A percentile compares a stretch with the other conserved stretches of the same genome.
Conservation (phyloP, 2,888 invertebrate genomes). For the Chaetogeoica ovagalla region DNA sequence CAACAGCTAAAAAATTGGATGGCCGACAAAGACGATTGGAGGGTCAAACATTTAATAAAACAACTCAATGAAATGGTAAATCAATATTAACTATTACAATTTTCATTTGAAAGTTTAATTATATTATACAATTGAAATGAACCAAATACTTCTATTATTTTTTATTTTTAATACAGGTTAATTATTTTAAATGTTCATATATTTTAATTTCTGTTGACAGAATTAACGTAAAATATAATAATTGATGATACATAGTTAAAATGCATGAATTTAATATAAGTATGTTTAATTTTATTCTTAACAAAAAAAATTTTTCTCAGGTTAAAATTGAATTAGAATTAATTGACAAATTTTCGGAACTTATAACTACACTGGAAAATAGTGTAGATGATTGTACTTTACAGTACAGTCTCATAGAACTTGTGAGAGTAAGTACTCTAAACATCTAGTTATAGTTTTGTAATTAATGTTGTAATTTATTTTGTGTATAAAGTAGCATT, state of each 20-base stretch:
- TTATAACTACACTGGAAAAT: neutral
- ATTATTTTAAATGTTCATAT: neutral
- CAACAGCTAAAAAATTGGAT: constrained; percentile 22
- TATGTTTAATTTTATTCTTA: too few relatives aligned
- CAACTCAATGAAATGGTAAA: constrained; percentile 35
- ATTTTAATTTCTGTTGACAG: neutral
- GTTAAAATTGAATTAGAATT: neutral
- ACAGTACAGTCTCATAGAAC: neutral
- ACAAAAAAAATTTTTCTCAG: neutral
- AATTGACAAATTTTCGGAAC: neutral
- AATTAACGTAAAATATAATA: neutral
- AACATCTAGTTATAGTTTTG: too few relatives aligned
- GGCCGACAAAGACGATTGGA: constrained; percentile 25
- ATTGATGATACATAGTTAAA: too few relatives aligned
- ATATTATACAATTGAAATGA: too few relatives aligned
- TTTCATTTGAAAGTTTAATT: too few relatives aligned
- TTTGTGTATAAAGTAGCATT: too few relatives aligned
- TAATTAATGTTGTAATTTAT: too few relatives aligned
- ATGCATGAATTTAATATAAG: too few relatives aligned
- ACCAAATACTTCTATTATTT: too few relatives aligned
- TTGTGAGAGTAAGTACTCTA: constrained; percentile 11
- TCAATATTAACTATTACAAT: neutral
- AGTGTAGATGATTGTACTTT: neutral
- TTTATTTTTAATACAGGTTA: too few relatives aligned
- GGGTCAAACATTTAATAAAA: neutral